Evolutionary conservation across 2,888 invertebrate species (phyloP), one percentile per base, ranked within the genome.

Genomic region (Anarsia innoxiella): DNA sequence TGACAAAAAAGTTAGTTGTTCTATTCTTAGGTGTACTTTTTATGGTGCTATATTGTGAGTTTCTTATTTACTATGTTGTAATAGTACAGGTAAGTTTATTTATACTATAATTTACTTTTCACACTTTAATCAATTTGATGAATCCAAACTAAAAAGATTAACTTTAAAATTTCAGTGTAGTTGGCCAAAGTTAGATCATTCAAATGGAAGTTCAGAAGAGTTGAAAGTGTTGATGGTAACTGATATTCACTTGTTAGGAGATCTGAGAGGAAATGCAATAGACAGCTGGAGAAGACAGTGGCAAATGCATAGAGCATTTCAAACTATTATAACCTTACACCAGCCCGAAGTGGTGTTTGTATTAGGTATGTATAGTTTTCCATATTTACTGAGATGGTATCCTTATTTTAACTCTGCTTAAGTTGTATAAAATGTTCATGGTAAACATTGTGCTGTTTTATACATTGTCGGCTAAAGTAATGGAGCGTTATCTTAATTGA

Each of bases 291-390:
- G 94, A 63, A 88, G 97, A 52, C 99, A 99, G 80, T 98, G 96
- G 97, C 98, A 99, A 77, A 99, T 99, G 99, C 88, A 93, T 51
- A 88, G 94, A 56, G 88, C 95, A 1, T 99, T 95, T 68, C 93
- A 95, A 80, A 91, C 96, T 9, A 91, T 95, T 2, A 87, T 95
- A 53, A 66, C 79, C 0, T 58, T 96, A 25, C 93, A 96, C 56
- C 86, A 86, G 44, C 99, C 99, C 1, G 94, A 98, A 50, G 88
- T 92, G 16, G 91, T 98, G 10, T 97, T 99, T 80, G 87, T 99
- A 48, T 79, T 99, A 53, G 95, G 94, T 93, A 69, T 64, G 64
- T 50, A 15, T n/a, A n/a, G n/a, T 23, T n/a, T n/a, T n/a, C n/a
- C n/a, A n/a, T n/a, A n/a, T n/a, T n/a, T n/a, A n/a, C n/a, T n/a